Conservation (phyloP, 2,113 vertebrate genomes). For the Gobiocypris rarus region DNA sequence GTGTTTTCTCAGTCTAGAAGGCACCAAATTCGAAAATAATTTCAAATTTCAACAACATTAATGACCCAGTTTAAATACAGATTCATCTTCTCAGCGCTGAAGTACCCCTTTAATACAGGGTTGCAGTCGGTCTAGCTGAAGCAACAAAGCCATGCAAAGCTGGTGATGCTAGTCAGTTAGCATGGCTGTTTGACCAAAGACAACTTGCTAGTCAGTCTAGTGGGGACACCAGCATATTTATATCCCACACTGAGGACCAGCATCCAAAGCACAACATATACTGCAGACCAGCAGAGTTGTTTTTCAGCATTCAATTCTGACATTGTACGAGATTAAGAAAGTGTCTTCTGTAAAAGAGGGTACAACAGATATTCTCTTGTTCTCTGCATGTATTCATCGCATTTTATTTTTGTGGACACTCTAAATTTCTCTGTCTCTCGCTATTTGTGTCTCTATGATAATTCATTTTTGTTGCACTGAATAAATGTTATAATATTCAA, state of each 20-base stretch:
- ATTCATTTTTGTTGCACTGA: not conserved
- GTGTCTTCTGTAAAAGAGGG: not conserved
- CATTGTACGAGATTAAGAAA: not conserved
- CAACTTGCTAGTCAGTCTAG: not conserved
- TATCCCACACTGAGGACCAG: not conserved
- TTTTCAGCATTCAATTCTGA: not conserved
- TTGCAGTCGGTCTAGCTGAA: not conserved
- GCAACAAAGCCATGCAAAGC: not conserved
- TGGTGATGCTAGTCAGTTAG: no score
- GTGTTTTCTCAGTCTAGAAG: no score
- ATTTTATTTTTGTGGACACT: not conserved
- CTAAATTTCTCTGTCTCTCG: not conserved
- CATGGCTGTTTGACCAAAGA: not conserved
- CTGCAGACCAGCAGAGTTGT: not conserved
- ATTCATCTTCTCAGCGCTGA: no score
- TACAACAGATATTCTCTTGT: not conserved
- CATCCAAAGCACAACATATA: not conserved
- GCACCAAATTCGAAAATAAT: no score
- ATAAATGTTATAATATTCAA: not conserved
- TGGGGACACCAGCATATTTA: not conserved
- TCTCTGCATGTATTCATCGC: not conserved
- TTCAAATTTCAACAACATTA: no score
- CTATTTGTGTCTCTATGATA: not conserved
- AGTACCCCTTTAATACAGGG: no score
- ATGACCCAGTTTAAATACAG: no score